A percentile compares a stretch with the other conserved stretches of the same genome.
Conservation (phyloP, 2,888 invertebrate genomes). For the Platynereis dumerilii region DNA sequence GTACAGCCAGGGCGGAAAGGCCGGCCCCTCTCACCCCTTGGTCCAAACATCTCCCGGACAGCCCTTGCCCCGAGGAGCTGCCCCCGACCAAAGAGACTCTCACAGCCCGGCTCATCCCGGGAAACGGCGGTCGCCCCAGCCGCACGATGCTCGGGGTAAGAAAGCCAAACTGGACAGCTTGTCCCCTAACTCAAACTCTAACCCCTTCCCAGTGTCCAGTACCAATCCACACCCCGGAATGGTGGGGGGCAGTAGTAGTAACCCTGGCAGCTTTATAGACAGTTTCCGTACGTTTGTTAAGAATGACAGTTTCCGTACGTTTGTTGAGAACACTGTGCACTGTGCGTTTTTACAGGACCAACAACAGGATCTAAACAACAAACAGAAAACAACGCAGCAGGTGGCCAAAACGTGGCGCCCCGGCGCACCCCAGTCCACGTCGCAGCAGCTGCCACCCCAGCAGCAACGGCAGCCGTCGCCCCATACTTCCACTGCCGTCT, state of each 20-base stretch:
- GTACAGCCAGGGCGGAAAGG: constrained; percentile 63
- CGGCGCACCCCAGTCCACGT: constrained; percentile 10
- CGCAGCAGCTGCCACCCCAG: constrained; percentile 25
- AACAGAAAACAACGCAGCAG: neutral
- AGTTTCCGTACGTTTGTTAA: constrained; percentile 44
- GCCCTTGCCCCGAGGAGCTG: constrained; percentile 41
- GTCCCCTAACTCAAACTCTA: constrained; percentile 4
- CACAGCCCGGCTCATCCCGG: constrained; percentile 24
- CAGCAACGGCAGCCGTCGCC: constrained; percentile 14
- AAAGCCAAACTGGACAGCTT: neutral
- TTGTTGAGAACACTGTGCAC: constrained; percentile 61
- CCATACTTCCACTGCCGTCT: neutral
- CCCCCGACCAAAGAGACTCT: constrained; percentile 6
- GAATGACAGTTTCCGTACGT: constrained; percentile 59
- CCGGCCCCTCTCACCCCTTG: too few relatives aligned
- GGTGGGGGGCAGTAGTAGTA: constrained; percentile 16
- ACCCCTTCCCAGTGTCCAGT: neutral
- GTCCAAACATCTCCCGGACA: constrained; percentile 44
- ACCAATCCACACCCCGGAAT: constrained; percentile 10
- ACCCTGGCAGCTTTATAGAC: constrained; percentile 4
- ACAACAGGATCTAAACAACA: constrained; percentile 31
- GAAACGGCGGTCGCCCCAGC: constrained; percentile 32
- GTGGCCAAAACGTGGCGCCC: neutral
- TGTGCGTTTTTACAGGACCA: constrained; percentile 55
- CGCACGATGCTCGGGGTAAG: constrained; percentile 4